Conservation (phyloP, 2,888 invertebrate species). For the Eristalis arbustorum region DNA sequence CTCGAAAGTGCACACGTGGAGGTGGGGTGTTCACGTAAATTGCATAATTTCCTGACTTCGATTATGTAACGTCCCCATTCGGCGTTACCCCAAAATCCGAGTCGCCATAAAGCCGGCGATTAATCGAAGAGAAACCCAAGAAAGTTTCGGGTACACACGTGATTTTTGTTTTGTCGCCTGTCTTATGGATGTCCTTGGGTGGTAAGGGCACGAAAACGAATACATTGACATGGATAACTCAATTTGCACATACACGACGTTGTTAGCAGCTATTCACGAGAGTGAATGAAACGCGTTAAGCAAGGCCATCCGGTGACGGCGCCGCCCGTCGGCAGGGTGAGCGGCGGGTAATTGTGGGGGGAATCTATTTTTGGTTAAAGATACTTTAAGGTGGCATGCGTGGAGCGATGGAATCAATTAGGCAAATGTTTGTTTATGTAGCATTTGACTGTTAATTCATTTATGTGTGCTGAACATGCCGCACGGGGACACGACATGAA, state of each 20-base stretch:
- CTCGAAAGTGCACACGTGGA: constrained; percentile 14
- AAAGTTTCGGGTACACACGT: not conserved
- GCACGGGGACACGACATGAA: not conserved
- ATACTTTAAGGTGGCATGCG: constrained; percentile 29
- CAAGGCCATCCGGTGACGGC: constrained; percentile 25
- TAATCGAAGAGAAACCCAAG: not conserved
- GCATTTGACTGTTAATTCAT: not conserved
- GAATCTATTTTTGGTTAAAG: constrained; percentile 27
- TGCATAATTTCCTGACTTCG: not conserved
- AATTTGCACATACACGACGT: constrained; percentile 9
- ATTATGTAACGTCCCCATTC: constrained; percentile 30
- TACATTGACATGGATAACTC: constrained; percentile 24
- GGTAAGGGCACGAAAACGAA: not conserved
- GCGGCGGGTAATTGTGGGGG: not conserved
- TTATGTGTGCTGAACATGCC: not conserved
- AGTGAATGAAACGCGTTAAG: constrained; percentile 30
- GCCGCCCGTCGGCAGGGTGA: not conserved
- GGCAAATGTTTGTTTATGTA: constrained; percentile 17
- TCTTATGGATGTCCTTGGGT: constrained; percentile 38
- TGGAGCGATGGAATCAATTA: constrained; percentile 29
- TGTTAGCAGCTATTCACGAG: constrained; percentile 36
- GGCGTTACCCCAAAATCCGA: not conserved
- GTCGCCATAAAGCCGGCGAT: not conserved
- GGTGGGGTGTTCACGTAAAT: not conserved
- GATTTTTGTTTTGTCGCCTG: not conserved